Evolutionary conservation across 2,797 vertebrate genomes (phyloP).

Genomic region (Galago senegalensis): DNA sequence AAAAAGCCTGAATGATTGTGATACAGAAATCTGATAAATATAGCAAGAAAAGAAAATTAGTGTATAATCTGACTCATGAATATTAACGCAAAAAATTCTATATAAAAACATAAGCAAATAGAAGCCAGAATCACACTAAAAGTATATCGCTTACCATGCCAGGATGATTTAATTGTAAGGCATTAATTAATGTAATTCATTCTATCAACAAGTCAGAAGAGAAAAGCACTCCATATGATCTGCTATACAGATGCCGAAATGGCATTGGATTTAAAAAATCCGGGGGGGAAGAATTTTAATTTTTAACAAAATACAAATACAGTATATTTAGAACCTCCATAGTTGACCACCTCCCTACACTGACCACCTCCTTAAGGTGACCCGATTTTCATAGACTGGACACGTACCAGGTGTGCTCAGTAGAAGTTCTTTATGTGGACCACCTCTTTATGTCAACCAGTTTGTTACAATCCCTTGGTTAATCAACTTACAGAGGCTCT

Average conservation of each 20-base stretch:
- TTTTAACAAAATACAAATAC: slow-evolving; percentile 48
- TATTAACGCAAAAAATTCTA: slow-evolving; percentile 45
- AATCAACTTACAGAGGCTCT: no score
- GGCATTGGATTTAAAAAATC: slow-evolving; percentile 9
- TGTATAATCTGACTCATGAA: slow-evolving; percentile 57
- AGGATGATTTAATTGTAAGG: slow-evolving; percentile 21
- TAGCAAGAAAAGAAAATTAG: slow-evolving; percentile 11
- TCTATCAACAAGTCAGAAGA: slow-evolving; percentile 46
- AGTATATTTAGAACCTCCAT: no score
- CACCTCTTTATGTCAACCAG: no score
- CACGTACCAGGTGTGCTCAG: no score
- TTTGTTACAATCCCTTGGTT: no score
- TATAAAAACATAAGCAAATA: slow-evolving; percentile 57
- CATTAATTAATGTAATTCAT: slow-evolving; percentile 30
- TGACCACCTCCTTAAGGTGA: no score
- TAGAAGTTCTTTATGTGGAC: no score
- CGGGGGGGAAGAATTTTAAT: not conserved
- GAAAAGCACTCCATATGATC: not conserved
- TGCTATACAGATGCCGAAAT: not conserved
- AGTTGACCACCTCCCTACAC: no score
- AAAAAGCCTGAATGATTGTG: not conserved
- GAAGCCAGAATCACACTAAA: slow-evolving; percentile 45
- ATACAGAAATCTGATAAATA: slow-evolving; percentile 48
- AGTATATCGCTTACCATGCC: not conserved
- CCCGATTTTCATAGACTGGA: no score